Evolutionary conservation across 1,140 invertebrate genomes (phyloP).

Genomic region (Colletes latitarsis): DNA sequence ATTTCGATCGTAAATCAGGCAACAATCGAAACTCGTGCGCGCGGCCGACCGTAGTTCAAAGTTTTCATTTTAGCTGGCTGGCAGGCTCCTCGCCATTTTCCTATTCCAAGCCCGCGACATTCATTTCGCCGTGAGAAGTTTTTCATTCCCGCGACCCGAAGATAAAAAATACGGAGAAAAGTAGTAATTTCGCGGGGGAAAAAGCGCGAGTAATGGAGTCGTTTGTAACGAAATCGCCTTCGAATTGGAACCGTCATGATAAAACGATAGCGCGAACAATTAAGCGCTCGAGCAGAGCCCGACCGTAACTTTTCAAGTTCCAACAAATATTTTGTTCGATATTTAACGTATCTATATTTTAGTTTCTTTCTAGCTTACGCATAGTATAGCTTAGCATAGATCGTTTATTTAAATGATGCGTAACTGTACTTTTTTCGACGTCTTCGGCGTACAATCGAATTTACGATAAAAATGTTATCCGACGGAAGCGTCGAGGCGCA

Average conservation of each 20-base stretch:
- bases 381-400: too few species aligned
- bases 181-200: neutral
- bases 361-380: too few species aligned
- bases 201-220: neutral
- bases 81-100: neutral
- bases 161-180: neutral
- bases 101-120: neutral
- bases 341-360: neutral
- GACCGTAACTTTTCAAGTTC: neutral
- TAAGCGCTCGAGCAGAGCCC: neutral
- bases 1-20: conserved; percentile 28
- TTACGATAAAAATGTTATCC: neutral
- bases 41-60: neutral
- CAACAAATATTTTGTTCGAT: neutral
- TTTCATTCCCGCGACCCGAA: neutral
- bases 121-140: conserved; percentile 6
- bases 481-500: neutral
- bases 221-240: neutral
- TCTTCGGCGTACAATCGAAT: neutral
- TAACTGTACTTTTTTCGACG: too few species aligned
- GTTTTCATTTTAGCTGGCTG: neutral
- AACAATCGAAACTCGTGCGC: neutral
- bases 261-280: neutral
- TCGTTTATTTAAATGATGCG: too few species aligned
- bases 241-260: neutral